Conservation (phyloP, 1,140 invertebrate genomes). For the Mycetomoellerius zeteki region DNA sequence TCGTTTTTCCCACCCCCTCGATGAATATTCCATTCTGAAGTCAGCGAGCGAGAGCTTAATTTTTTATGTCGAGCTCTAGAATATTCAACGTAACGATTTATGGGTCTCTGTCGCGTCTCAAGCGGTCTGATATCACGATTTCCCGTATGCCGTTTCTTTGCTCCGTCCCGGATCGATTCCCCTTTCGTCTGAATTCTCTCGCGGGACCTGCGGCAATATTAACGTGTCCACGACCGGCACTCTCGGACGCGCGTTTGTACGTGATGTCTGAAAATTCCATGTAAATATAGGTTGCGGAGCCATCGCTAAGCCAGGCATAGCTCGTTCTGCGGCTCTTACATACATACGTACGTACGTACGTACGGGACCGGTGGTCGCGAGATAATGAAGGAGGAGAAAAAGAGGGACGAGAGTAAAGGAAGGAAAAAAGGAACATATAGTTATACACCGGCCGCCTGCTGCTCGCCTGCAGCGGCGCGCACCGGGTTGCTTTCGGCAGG, state of each 20-base stretch:
- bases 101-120: background rate
- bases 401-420: slow-evolving; percentile 66
- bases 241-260: background rate
- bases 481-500: slow-evolving; percentile 72
- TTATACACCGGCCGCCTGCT: slow-evolving; percentile 72
- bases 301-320: background rate
- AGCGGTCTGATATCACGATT: background rate
- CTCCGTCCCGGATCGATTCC: background rate
- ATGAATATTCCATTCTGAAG: slow-evolving; percentile 43
- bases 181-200: slow-evolving; percentile 1
- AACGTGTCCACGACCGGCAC: background rate
- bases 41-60: slow-evolving; percentile 28
- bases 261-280: slow-evolving; percentile 35
- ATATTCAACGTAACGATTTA: slow-evolving; percentile 52
- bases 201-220: background rate
- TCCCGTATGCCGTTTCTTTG: background rate
- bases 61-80: slow-evolving; percentile 18
- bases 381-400: slow-evolving; percentile 62
- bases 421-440: slow-evolving; percentile 66
- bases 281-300: slow-evolving; percentile 46
- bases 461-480: slow-evolving; percentile 63
- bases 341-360: slow-evolving; percentile 7
- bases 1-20: background rate
- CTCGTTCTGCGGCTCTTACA: background rate
- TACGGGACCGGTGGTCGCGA: slow-evolving; percentile 29